Base-by-base conservation (phyloP, 2,113 vertebrate species). In the Bos taurus region DNA sequence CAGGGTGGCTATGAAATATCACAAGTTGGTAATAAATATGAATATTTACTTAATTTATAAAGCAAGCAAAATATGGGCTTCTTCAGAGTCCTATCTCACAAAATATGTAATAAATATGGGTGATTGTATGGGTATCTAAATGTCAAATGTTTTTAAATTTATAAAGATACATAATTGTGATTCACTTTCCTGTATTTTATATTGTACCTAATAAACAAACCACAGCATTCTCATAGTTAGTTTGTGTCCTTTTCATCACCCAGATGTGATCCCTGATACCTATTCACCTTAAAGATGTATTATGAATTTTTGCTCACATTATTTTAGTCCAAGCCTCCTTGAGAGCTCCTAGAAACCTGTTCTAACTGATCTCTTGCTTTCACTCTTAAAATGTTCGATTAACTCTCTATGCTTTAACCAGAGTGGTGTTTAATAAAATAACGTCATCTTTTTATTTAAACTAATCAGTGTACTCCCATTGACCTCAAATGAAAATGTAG, bases 271-370 rank as follows among this genome's bases (percentile, higher is more conserved):
- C 5, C 15, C 16, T 33, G 3, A 54, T 81, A 59, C 15, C 5
- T 8, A 50, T 19, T 93, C 46, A 40, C 7, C 30, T 46, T 91
- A 56, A 82, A 50, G 23, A 46, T 60, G 40, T 13, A 43, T 40
- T 30, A 6, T 56, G 36, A 92, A 80, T 71, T 54, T 81, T 81
- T 81, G 48, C 78, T 52, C 16, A 81, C 46, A 33, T 81, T 17
- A 52, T 40, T 48, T 33, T 46, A 88, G 5, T 28, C 6, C 26
- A 64, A 77, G 6, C 2, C 84, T 6, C 16, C 16, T 8, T 40
- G 74, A 54, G 25, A n/a, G 23, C 0, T n/a, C 43, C 6, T n/a
- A 8, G 1, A 28, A 84, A 14, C 2, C 7, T 1, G 36, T 84
- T 88, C 16, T 80, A 25, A 90, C 21, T 50, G 17, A 71, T 30